A percentile compares a stretch with the other conserved stretches of the same genome.
Evolutionary conservation across 2,888 invertebrate species (phyloP).

Genomic region (Stramonita haemastoma): DNA sequence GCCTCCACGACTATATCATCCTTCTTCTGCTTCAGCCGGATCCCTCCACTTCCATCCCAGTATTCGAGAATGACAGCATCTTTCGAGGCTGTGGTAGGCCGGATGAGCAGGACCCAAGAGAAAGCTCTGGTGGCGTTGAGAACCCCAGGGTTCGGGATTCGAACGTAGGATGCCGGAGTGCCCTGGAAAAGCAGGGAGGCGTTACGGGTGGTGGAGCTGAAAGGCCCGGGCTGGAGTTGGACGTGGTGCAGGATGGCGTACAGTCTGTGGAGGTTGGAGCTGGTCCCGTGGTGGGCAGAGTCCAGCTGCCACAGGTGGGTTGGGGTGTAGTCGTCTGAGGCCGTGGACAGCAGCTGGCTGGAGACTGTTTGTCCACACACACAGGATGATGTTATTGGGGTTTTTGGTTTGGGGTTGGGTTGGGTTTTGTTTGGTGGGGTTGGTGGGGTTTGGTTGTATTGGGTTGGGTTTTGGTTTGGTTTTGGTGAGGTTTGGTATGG

Average conservation of each 20-base stretch:
- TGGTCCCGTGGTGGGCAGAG: conserved; percentile 10
- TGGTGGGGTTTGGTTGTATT: no score
- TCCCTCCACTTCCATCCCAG: conserved; percentile 4
- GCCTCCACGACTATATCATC: neutral
- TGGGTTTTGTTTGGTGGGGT: no score
- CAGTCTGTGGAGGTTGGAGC: conserved; percentile 20
- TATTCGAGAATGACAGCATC: neutral
- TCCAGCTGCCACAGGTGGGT: conserved; percentile 22
- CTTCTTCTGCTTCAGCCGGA: neutral
- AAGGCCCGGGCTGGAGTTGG: neutral
- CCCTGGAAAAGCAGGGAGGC: neutral
- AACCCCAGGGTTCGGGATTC: neutral
- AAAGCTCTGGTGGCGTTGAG: neutral
- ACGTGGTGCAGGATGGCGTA: conserved; percentile 22
- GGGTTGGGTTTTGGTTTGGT: no score
- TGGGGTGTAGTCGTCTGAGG: neutral
- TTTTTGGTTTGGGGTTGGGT: no score
- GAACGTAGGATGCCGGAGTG: neutral
- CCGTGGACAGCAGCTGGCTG: neutral
- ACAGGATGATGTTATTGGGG: no score
- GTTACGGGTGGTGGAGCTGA: neutral
- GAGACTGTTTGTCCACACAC: no score
- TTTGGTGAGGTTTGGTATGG: no score
- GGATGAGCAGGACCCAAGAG: conserved; percentile 4
- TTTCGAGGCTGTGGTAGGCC: neutral